Base-by-base conservation (phyloP, 2,113 vertebrate genomes). In the Hemiprocne comata region DNA sequence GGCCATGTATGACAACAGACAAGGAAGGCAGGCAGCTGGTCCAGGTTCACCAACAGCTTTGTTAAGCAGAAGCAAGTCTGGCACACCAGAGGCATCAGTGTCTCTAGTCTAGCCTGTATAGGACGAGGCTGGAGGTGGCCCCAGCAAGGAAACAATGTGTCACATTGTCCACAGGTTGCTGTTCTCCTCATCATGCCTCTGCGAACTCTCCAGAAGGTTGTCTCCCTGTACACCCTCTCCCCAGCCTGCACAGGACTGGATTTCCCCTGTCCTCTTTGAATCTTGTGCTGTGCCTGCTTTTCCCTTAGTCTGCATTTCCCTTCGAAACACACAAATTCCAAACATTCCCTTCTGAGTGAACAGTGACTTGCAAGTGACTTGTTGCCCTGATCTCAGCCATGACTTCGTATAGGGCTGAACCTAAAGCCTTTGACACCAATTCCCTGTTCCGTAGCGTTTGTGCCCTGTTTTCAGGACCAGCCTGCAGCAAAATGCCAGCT, bases 161-260 rank as follows among this genome's bases (percentile, higher is more conserved):
- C 50, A 36, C 25, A 7, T 0, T 69, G 28, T 11, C 20, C 38
- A 25, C 31, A 46, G 11, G 3, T 1, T 85, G 42, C 51, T 85
- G 25, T 50, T 23, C 46, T 36, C 53, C 4, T 0, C 5, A 53
- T 33, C 21, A 7, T 1, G 1, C 29, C 69, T 42, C 44, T 28
- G 54, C 16, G 3, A 85, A 61, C 44, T 36, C 26, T 33, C 16
- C 23, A 51, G 8, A 80, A 74, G 13, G 8, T 64, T 19, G 9
- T 19, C n/a, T 65, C n/a, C 9, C 7, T 26, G 7, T 21, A 66
- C 9, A 66, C 9, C 20, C 23, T 24, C 48, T 85, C 46, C 54
- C 54, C 36, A 66, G 4, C 38, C 21, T 62, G 40, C 36, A 57
- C 10, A 65, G 44, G 24, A 19, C 21, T 53, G 33, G 28, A 79